Percentiles rank a stretch among this genome's conserved stretches.
Conservation (phyloP, 2,888 invertebrate species). For the Dilophus febrilis region DNA sequence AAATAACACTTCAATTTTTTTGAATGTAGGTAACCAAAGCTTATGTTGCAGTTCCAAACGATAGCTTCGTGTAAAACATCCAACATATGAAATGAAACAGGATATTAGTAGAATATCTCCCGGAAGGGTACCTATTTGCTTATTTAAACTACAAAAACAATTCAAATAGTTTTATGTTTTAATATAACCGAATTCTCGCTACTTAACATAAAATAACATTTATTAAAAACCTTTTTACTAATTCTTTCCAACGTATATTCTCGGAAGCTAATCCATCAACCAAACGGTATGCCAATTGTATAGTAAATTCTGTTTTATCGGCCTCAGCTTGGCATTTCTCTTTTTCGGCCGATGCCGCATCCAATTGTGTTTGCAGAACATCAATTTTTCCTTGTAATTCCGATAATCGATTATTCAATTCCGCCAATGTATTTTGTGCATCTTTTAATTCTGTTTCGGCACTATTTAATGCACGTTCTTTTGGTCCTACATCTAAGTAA, state of each 20-base stretch:
- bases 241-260: constrained; percentile 66
- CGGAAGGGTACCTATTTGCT: constrained; percentile 60
- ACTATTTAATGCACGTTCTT: constrained; percentile 65
- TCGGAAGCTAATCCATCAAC: constrained; percentile 88
- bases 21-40: constrained; percentile 67
- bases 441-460: constrained; percentile 72
- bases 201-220: no score
- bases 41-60: constrained; percentile 59
- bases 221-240: constrained; percentile 40
- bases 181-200: constrained; percentile 2
- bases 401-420: constrained; percentile 52
- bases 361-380: constrained; percentile 63
- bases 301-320: constrained; percentile 73
- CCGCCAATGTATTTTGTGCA: constrained; percentile 62
- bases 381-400: constrained; percentile 59
- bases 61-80: constrained; percentile 78
- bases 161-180: no score
- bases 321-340: constrained; percentile 85
- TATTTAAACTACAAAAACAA: constrained; percentile 41
- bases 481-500: constrained; percentile 82
- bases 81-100: constrained; percentile 88
- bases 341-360: constrained; percentile 70
- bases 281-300: constrained; percentile 78
- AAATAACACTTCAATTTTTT: constrained; percentile 41
- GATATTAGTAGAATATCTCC: constrained; percentile 80